phyloP scores from a whole-genome alignment of 2,113 vertebrate species.

The Planiliza haematocheilus region DNA sequence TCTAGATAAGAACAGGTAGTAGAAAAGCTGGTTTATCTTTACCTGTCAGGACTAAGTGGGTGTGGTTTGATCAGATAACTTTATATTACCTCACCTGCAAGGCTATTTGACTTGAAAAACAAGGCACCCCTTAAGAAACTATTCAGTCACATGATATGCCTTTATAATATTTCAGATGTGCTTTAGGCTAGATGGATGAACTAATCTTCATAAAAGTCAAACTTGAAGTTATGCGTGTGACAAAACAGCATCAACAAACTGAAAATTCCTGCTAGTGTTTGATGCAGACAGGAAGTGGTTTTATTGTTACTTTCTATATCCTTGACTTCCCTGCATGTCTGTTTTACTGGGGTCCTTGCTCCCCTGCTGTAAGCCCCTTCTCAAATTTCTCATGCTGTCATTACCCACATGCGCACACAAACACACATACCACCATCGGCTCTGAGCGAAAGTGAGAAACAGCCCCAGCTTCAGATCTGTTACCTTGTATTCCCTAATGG shows the following conservation, averaged over 20 bases:
- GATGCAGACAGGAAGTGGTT: constrained; percentile 1
- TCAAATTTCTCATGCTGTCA: constrained; percentile 54
- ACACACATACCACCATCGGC: not conserved
- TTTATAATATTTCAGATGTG: constrained; percentile 14
- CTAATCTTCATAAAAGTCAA: constrained; percentile 8
- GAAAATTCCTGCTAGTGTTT: constrained; percentile 1
- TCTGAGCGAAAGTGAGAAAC: constrained; percentile 4
- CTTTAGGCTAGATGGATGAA: not conserved
- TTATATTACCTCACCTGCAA: not conserved
- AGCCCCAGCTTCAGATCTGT: constrained; percentile 31
- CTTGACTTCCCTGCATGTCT: constrained; percentile 27
- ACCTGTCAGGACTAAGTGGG: too few species aligned
- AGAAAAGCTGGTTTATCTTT: too few species aligned
- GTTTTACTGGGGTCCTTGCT: constrained; percentile 23
- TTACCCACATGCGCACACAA: not conserved
- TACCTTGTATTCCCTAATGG: constrained; percentile 46
- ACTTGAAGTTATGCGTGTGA: not conserved
- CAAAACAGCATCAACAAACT: not conserved
- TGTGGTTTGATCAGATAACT: too few species aligned
- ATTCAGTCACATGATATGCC: too few species aligned
- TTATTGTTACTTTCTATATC: constrained; percentile 19
- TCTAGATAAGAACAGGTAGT: too few species aligned
- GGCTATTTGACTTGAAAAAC: not conserved
- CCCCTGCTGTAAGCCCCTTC: constrained; percentile 33
- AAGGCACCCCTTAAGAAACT: not conserved